Evolutionary conservation across 2,888 invertebrate genomes (phyloP).

Genomic region (Arrhopalites spinosus): DNA sequence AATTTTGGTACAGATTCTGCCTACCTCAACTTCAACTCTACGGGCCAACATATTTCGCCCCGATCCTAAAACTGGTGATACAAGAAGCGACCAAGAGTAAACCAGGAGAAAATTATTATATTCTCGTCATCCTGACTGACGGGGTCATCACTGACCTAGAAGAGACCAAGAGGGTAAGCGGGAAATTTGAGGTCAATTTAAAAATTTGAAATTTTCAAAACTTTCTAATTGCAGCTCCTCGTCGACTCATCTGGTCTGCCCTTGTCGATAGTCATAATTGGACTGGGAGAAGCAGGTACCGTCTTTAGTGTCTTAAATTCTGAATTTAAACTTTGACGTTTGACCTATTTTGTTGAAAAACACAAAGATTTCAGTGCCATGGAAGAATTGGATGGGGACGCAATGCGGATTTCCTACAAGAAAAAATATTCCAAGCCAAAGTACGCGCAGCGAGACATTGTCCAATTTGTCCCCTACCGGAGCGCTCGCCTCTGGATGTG

Average conservation of each 20-base stretch:
- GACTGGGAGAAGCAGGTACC: neutral
- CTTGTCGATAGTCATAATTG: neutral
- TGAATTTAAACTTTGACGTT: too few species aligned
- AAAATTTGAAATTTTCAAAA: neutral
- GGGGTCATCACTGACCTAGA: constrained; percentile 66
- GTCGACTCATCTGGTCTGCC: neutral
- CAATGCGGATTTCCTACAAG: constrained; percentile 56
- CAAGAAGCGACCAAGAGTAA: constrained; percentile 59
- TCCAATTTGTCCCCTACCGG: too few species aligned
- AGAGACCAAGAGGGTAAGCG: constrained; percentile 61
- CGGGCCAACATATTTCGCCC: constrained; percentile 66
- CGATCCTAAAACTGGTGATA: constrained; percentile 62
- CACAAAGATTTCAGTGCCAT: constrained; percentile 62
- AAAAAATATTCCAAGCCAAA: constrained; percentile 58
- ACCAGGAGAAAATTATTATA: constrained; percentile 62
- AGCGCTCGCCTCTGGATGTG: too few species aligned
- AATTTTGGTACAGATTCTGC: constrained; percentile 43
- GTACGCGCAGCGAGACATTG: constrained; percentile 65
- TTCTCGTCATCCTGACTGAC: constrained; percentile 65
- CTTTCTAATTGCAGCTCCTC: neutral
- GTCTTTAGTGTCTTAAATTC: neutral
- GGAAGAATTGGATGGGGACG: constrained; percentile 65
- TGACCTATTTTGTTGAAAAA: too few species aligned
- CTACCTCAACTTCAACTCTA: constrained; percentile 60
- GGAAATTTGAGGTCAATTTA: too few species aligned